Base-by-base conservation (phyloP, 2,113 vertebrate species). In the Corythaeola cristata region DNA sequence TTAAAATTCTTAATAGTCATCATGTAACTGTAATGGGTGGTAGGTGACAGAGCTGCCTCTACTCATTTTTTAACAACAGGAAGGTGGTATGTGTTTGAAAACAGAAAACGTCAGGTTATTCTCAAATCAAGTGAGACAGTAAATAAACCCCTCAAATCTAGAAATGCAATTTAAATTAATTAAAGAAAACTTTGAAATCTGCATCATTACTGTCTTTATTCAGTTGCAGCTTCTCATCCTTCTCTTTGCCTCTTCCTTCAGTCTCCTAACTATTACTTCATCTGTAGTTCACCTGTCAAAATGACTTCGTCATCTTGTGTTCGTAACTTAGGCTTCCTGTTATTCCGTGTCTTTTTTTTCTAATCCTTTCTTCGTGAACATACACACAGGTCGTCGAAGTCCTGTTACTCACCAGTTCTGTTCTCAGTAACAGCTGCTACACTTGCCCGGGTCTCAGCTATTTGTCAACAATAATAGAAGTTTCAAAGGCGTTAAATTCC, bases 401-500 rank as follows among this genome's bases (percentile, higher is more conserved):
- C 5, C 0, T 21, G 23, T 78, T 88, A 23, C 44, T 88, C n/a
- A 6, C 26, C 77, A 56, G 47, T 82, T 93, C 68, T 88, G 30
- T 30, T 89, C 64, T 63, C n/a, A 39, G 22, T 50, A 89, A 78
- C 18, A 59, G 69, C 85, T 95, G 78, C 82, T 90, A 75, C 8
- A 37, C 74, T 93, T 68, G 85, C 68, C 66, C 33, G 44, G 56
- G 56, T 88, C 82, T 94, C 85, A 96, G 62, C 71, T 52, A 76
- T 91, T 95, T 82, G 81, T 91, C 85, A 94, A 63, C 41, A 88
- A 41, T 60, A 84, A n/a, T 6, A 44, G 93, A 52, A 28, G 37
- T 91, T 87, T 94, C 60, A 77, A 87, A 93, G 90, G 81, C 71
- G 17, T 95, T 75, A 81, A 85, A 78, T 81, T 50, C 52, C 39